Evolutionary conservation across 2,113 vertebrate genomes (phyloP), one percentile per base, ranked within the genome.

Genomic region (Melanerpes aurifrons): DNA sequence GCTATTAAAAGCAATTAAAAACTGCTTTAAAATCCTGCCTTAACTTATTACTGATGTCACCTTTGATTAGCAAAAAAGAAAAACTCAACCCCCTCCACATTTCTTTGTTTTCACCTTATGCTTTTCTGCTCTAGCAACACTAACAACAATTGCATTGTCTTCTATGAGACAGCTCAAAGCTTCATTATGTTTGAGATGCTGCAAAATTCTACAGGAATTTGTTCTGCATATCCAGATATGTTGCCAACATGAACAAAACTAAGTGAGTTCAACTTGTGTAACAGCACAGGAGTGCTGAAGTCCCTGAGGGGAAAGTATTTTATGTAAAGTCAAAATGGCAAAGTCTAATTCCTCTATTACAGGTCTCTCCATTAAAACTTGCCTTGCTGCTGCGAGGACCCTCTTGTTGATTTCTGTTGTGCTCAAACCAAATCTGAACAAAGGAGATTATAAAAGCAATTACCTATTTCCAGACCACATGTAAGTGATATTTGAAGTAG

Each of bases 401-500:
- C 14, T 81, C 35, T 63, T 83, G 16, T 74, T 48, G 71, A 78
- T 88, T 94, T 62, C 64, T 72, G 13, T 69, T 90, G 70, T 66
- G 35, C 79, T 76, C 24, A 70, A 89, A 92, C 29, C n/a, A 75
- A 84, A 59, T 40, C 50, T 53, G 80, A 90, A 93, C 70, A 84
- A 84, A 66, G 32, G 26, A 78, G 21, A 84, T 94, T n/a, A 59
- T 20, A 92, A 82, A 94, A 93, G 47, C 45, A 29, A 57, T 54
- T 81, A 77, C 48, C 62, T 80, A 56, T 56, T 90, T 89, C 61
- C 32, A 94, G 57, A 24, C 47, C 43, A 9, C 11, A 40, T 72
- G 90, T 70, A 89, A 92, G 84, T 70, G 81, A 82, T 10, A 47
- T 26, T 1, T 79, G 81, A 94, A 96, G 71, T 76, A 56, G 56